Evolutionary conservation across 2,888 invertebrate species (phyloP), one percentile per base, ranked within the genome.

Genomic region (Hirtodrosophila confusa): DNA sequence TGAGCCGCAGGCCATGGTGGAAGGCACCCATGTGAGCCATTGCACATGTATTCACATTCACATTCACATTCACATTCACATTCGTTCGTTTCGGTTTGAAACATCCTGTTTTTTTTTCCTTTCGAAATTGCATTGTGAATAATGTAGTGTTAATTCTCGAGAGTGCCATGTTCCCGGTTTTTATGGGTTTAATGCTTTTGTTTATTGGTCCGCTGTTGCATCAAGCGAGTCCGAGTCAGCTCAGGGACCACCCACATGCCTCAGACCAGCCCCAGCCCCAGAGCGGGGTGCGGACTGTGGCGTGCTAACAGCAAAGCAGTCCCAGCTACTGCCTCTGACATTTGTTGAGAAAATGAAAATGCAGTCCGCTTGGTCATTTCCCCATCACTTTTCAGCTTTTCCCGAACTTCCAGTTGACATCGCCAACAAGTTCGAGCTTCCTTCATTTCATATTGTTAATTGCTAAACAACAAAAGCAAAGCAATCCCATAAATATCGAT

Each of bases 91-190:
- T 84, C 57, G 68, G 76, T 68, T 77, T 76, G 73, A 73, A 74
- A 58, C 78, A 69, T 70, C 78, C 9, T 31, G 4, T 31, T 31
- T 31, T 31, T 31, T 31, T 31, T 7, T 31, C 62, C 84, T 78
- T 80, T 69, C 65, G 72, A 84, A 88, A 88, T 82, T 88, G 89
- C 80, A 80, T 86, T 76, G 86, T 89, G 86, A 88, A 88, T 88
- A 89, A 89, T 88, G 89, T 84, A 88, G 88, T 88, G 88, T 88
- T 88, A 88, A 88, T 88, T 86, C 88, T 88, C 89, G 79, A 75
- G 88, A 88, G 89, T 89, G 86, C 89, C 82, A 88, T 88, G 86
- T 80, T 77, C 80, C 85, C 65, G 76, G 79, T 80, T 88, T 73
- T 86, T 86, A 89, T 89, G 89, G 84, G 78, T 76, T 88, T 86